These are phyloP conservation scores for Hydriomena furcata DNA, from an alignment of 2,888 invertebrate genomes.

Conservation along the genomic window DNA sequence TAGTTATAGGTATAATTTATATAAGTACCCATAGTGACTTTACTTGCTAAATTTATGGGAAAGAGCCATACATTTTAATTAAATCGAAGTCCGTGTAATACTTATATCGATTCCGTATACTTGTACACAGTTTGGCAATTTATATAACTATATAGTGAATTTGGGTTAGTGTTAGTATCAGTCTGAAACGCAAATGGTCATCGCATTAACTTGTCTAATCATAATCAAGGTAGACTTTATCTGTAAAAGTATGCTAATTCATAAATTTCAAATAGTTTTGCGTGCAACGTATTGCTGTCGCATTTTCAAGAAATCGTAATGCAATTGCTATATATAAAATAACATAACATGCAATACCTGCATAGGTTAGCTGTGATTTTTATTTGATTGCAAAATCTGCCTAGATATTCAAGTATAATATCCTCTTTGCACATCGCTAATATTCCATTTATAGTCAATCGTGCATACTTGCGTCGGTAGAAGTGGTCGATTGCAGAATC, in stretches of 20 bases:
- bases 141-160: not conserved
- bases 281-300: slow-evolving; percentile 5
- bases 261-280: slow-evolving; percentile 8
- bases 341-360: slow-evolving; percentile 3
- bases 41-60: slow-evolving; percentile 18
- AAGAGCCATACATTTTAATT: not conserved
- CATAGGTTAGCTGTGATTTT: slow-evolving; percentile 8
- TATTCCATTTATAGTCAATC: slow-evolving; percentile 23
- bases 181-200: too few relatives aligned
- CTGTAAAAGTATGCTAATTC: too few relatives aligned
- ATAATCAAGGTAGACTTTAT: too few relatives aligned
- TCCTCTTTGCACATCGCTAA: slow-evolving; percentile 20
- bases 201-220: too few relatives aligned
- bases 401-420: slow-evolving; percentile 14
- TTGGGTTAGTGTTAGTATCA: too few relatives aligned
- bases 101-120: too few relatives aligned
- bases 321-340: slow-evolving; percentile 10
- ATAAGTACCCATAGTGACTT: slow-evolving; percentile 9
- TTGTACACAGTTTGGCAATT: slow-evolving; percentile 6
- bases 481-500: slow-evolving; percentile 4
- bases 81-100: not conserved
- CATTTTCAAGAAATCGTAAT: slow-evolving; percentile 5
- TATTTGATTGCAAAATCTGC: slow-evolving; percentile 11
- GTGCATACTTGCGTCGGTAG: not conserved
- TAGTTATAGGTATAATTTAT: slow-evolving; percentile 29